These are phyloP conservation scores for Hypena proboscidalis DNA, from an alignment of 2,888 invertebrate species.

Conservation along the genomic window DNA sequence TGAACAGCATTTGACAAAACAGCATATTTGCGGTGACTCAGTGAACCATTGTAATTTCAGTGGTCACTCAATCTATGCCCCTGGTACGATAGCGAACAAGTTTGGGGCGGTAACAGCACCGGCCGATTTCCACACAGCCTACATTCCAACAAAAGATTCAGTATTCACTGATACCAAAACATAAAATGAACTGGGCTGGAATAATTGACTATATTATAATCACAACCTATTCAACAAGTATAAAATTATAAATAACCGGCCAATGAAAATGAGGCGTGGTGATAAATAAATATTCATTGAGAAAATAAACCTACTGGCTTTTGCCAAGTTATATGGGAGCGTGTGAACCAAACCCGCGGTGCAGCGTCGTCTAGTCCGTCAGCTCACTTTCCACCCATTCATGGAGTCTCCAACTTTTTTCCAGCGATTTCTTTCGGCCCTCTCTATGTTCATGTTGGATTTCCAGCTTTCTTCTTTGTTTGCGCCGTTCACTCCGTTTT, in stretches of 20 bases:
- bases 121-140: slow-evolving; percentile 29
- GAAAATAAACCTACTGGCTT: slow-evolving; percentile 56
- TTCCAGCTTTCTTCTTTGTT: slow-evolving; percentile 74
- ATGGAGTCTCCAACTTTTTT: slow-evolving; percentile 80
- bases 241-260: slow-evolving; percentile 15
- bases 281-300: slow-evolving; percentile 52
- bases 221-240: background rate
- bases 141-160: slow-evolving; percentile 44
- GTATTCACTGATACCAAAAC: slow-evolving; percentile 26
- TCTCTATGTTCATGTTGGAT: slow-evolving; percentile 61
- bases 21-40: slow-evolving; percentile 20
- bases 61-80: slow-evolving; percentile 21
- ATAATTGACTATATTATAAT: slow-evolving; percentile 5
- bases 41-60: slow-evolving; percentile 26
- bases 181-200: slow-evolving; percentile 11
- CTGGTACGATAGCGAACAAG: slow-evolving; percentile 33
- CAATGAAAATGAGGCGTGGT: slow-evolving; percentile 17
- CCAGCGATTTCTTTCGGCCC: slow-evolving; percentile 77
- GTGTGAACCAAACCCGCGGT: slow-evolving; percentile 79
- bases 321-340: slow-evolving; percentile 55
- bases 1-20: slow-evolving; percentile 12
- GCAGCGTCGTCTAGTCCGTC: slow-evolving; percentile 60
- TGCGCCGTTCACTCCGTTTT: slow-evolving; percentile 25
- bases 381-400: slow-evolving; percentile 84
- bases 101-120: slow-evolving; percentile 31